Conservation (phyloP, 2,113 vertebrate species). For the Sclerurus mexicanus region DNA sequence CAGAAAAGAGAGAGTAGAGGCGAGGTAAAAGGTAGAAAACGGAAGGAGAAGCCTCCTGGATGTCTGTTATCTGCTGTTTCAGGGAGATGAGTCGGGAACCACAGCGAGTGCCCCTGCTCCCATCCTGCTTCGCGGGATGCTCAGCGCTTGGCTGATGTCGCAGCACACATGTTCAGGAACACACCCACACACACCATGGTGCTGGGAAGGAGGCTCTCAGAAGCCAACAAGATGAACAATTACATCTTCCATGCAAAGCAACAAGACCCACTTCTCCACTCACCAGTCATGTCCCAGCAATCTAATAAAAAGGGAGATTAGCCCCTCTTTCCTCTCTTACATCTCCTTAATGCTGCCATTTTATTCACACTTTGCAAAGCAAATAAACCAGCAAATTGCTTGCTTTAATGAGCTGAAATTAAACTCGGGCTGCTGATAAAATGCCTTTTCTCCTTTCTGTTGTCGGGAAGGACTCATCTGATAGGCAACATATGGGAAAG, state of each 20-base stretch:
- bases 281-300: conserved; percentile 14
- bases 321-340: conserved; percentile 41
- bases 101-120: background rate
- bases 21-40: background rate
- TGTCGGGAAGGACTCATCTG: conserved; percentile 28
- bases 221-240: background rate
- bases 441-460: conserved; percentile 54
- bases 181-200: background rate
- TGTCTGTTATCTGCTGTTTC: background rate
- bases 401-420: conserved; percentile 73
- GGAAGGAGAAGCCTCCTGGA: background rate
- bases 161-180: background rate
- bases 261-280: background rate
- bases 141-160: rapidly evolving
- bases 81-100: background rate
- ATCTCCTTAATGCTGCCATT: conserved; percentile 57
- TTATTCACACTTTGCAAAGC: conserved; percentile 69
- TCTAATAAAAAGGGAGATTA: conserved; percentile 63
- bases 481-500: background rate
- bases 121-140: background rate
- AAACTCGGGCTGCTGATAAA: conserved; percentile 60
- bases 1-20: background rate
- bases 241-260: background rate
- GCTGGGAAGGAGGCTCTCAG: background rate
- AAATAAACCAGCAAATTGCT: conserved; percentile 71